Percentiles rank a stretch among this genome's conserved stretches.
Evolutionary conservation across 2,888 invertebrate species (phyloP).

Genomic region (Nemotelus nigrinus): DNA sequence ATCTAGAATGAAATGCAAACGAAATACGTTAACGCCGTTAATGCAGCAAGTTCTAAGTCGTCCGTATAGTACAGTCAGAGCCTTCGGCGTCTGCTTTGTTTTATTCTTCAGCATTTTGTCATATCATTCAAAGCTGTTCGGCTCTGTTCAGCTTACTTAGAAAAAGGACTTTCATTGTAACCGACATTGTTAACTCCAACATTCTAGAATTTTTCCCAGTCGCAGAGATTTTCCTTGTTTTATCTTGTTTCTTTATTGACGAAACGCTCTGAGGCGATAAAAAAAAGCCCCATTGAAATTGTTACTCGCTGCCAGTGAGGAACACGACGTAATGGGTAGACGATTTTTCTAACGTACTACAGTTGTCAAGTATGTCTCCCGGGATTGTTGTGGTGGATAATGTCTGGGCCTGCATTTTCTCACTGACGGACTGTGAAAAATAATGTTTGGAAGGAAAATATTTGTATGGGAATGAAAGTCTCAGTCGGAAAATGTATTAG

Average conservation of each 20-base stretch:
- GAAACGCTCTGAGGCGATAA: conserved; percentile 38
- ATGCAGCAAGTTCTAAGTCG: conserved; percentile 35
- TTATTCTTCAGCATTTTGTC: conserved; percentile 35
- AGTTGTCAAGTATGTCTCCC: conserved; percentile 28
- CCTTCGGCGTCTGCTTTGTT: conserved; percentile 36
- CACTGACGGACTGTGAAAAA: background rate
- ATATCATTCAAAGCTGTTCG: conserved; percentile 4
- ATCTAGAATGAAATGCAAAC: conserved; percentile 66
- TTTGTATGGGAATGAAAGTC: too few relatives aligned
- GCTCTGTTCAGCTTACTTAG: conserved; percentile 27
- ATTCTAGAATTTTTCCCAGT: conserved; percentile 34
- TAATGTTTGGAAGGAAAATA: background rate
- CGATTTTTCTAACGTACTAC: conserved; percentile 26
- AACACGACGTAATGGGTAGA: background rate
- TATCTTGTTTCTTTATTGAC: conserved; percentile 39
- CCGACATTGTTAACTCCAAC: conserved; percentile 45
- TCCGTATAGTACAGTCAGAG: background rate
- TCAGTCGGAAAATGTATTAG: too few relatives aligned
- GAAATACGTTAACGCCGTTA: conserved; percentile 44
- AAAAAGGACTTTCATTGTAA: conserved; percentile 38
- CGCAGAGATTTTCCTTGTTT: conserved; percentile 34
- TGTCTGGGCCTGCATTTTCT: conserved; percentile 33
- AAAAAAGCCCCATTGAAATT: conserved; percentile 31
- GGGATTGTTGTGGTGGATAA: conserved; percentile 27
- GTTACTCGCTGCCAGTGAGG: background rate